Evolutionary conservation across 2,888 invertebrate genomes (phyloP), one percentile per base, ranked within the genome.

Genomic region (Athripsodes cinereus): DNA sequence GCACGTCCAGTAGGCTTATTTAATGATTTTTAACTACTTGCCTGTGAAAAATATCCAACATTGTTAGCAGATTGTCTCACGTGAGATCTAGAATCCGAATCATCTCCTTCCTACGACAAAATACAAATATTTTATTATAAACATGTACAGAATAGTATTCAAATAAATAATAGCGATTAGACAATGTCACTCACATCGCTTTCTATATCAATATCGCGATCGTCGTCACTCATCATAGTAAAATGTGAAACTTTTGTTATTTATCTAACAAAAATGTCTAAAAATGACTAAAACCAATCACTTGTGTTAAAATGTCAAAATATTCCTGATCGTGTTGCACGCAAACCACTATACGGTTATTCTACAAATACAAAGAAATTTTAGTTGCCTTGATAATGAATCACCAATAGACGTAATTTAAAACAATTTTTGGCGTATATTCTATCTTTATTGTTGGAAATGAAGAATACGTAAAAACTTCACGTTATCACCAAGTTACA

Each of bases 121-220:
- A 34, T 3, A 13, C n/a, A 3, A 40, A n/a, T 40, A 8, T 8
- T 40, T 40, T 40, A 26, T 26, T 3, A 6, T 26, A 10, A 26
- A 26, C 10, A 26, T 26, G 26, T 26, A 40, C 40, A 51, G 16
- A 48, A 55, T 18, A 51, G 11, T n/a, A 50, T 40, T 34, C 50
- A 55, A 51, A 50, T 51, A 55, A 20, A 40, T 49, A 22, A 21
- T 53, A 8, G 26, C 16, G 46, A 67, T 59, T 55, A 49, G 50
- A 70, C 68, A 6, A 26, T 26, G 26, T 48, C 3, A 85, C 91
- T 85, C 82, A 94, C 94, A 81, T 94, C 94, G 81, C 94, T 95
- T 81, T 94, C 93, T 70, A 93, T 90, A 75, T 95, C 95, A 74
- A 94, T 91, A 75, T 95, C 94, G 69, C 92, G 84, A 75, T 95